Base-by-base conservation (phyloP, 1,140 invertebrate genomes). In the Solen grandis region DNA sequence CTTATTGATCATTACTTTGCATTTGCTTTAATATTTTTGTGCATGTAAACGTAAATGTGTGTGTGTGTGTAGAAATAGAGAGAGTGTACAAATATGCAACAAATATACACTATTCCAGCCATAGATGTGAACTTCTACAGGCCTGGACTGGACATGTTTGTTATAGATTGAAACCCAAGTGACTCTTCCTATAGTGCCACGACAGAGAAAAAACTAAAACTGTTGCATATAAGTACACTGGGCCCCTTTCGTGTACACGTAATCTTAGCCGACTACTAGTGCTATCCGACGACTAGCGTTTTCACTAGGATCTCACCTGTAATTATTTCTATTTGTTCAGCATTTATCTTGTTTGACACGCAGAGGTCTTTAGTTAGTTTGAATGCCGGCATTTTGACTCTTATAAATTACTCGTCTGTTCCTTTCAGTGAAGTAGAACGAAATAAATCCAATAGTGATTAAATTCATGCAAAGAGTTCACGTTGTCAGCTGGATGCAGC, bases 301-400 rank as follows among this genome's bases (percentile, higher is more conserved):
- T 38, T 8, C 22, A 19, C 19, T 2, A 57, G 38, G 27, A 3
- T 13, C 35, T 8, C 25, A 70, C 68, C 19, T 22, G 22, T 35
- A 14, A 2, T 22, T 5, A 10, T 2, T n/a, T 66, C n/a, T 19
- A 66, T 4, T 5, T 41, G 29, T 25, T 41, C 27, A 5, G 25
- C n/a, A 22, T 46, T 41, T 25, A 66, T 5, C 33, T 35, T 66
- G 3, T 57, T n/a, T 35, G 55, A 22, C 4, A 36, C 14, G 38
- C 55, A 70, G 0, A 70, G 29, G 16, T 70, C 27, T 57, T 55
- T 52, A 2, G 68, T 70, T 35, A 70, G 31, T 29, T 70, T 70
- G 4, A 70, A 57, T n/a, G 68, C 68, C 35, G 68, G 68, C 68
- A 70, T 70, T 70, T 1, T 70, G 13, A n/a, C 2, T 2, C 5